Base-by-base conservation (phyloP, 2,797 vertebrate genomes). In the Falco biarmicus region DNA sequence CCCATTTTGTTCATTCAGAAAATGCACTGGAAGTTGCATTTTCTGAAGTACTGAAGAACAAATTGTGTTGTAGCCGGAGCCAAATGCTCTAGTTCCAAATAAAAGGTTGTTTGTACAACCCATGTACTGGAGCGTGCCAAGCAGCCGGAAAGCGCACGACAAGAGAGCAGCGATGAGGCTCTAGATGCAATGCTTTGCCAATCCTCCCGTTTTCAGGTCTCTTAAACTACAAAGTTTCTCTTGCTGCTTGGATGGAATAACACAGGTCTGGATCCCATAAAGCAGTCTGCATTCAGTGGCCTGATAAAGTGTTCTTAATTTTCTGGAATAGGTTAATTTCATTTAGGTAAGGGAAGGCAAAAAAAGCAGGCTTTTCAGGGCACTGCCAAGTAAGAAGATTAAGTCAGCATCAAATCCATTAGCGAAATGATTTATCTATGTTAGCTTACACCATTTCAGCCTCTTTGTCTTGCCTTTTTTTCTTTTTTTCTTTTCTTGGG, bases 221-320 rank as follows among this genome's bases (percentile, higher is more conserved):
- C 84, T 65, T 68, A 6, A 89, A 63, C 76, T 22, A 56, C 20
- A 2, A 63, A 90, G 17, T 76, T 91, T 60, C 26, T 78, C 43
- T 69, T 56, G 12, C 63, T 51, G 78, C 85, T 88, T 94, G 85
- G 76, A 43, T 81, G 79, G 59, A 71, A 81, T 83, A 76, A 51
- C 21, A 87, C 61, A 81, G 71, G 37, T 87, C 50, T 65, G 81
- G 43, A 59, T 88, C 87, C 89, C 81, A 32, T 69, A 78, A 81
- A 78, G 28, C 57, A 84, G 47, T 66, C 54, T 56, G 63, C 87
- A 64, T 88, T 91, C 93, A 81, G 34, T 90, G 82, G 54, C 61
- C 54, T 96, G 93, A 91, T 84, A 92, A 95, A 96, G 93, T 91
- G 57, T 61, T 89, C 89, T 69, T 94, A 83, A 93, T 95, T 91